Evolutionary conservation across 2,888 invertebrate genomes (phyloP).

Genomic region (Holacanthella duospinosa): DNA sequence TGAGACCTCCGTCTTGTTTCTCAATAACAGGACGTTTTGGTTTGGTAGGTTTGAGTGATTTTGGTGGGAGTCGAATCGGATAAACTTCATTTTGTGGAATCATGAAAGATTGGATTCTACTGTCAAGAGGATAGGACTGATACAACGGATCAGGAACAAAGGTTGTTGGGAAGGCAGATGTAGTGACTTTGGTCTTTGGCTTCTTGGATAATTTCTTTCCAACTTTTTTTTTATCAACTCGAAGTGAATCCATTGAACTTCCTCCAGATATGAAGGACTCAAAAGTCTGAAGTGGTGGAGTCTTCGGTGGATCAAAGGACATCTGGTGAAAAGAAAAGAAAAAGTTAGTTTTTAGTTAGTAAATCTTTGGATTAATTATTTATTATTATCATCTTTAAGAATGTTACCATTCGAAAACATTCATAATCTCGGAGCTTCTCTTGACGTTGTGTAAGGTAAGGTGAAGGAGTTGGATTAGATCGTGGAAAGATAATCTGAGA

Average conservation of each 20-base stretch:
- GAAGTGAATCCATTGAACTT: not conserved
- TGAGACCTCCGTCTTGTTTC: not conserved
- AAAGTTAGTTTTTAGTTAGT: too few species aligned
- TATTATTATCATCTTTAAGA: too few species aligned
- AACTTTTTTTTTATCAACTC: not conserved
- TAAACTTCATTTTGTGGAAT: not conserved
- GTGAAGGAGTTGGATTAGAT: too few species aligned
- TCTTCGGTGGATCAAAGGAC: constrained; percentile 17
- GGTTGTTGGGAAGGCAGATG: not conserved
- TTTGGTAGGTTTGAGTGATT: not conserved
- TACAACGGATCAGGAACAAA: not conserved
- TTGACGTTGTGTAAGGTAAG: too few species aligned
- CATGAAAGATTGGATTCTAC: not conserved
- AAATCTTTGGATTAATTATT: too few species aligned
- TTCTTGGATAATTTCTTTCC: not conserved
- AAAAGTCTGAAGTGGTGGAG: constrained; percentile 3
- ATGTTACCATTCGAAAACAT: too few species aligned
- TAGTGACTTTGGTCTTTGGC: not conserved
- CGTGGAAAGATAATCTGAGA: too few species aligned
- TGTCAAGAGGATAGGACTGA: not conserved
- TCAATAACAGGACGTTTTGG: not conserved
- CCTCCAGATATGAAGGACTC: not conserved
- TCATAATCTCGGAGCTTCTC: not conserved
- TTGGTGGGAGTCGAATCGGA: not conserved
- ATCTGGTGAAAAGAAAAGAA: constrained; percentile 12